Evolutionary conservation across 2,113 vertebrate genomes (phyloP), one percentile per base, ranked within the genome.

Genomic region (Nothoprocta pentlandii): DNA sequence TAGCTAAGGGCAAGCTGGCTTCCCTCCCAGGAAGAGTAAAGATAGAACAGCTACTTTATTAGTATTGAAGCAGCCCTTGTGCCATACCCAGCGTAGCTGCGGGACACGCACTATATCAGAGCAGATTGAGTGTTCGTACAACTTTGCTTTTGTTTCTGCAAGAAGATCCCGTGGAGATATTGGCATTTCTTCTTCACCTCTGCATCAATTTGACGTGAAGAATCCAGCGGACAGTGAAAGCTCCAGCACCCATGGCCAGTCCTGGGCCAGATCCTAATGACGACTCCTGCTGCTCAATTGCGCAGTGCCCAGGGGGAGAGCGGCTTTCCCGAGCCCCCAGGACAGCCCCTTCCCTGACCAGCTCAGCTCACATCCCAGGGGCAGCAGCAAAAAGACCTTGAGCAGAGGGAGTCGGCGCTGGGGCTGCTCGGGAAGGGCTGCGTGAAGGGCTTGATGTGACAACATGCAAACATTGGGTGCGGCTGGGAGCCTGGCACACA

Each of bases 231-330:
- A 32, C 34, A 44, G 44, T 23, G 61, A 71, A 59, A 74, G 46
- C 53, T 41, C 71, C 23, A 49, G 56, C 59, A 28, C 25, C 14
- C 23, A 0, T 6, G 0, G 2, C 3, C 6, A 1, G 16, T 23
- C 51, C 42, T 51, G 16, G 22, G 80, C n/a, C 51, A 53, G 39
- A 53, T 16, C 16, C 34, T 47, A 62, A 83, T 26, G 22, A 49
- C 36, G 23, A 26, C 22, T 25, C 46, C 51, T 16, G 17, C 3
- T 4, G 1, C 49, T 12, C 39, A 41, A 53, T 30, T 32, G 15
- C 42, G 39, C 19, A 5, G 36, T 36, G 59, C 23, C 44, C 28
- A 34, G 69, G 12, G 76, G 58, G 49, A 75, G 41, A 41, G 12
- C 11, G 34, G 49, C 46, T 80, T 64, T 89, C 80, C 63, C 76